Conservation (phyloP, 2,113 vertebrate genomes). For the Aplodontia rufa region DNA sequence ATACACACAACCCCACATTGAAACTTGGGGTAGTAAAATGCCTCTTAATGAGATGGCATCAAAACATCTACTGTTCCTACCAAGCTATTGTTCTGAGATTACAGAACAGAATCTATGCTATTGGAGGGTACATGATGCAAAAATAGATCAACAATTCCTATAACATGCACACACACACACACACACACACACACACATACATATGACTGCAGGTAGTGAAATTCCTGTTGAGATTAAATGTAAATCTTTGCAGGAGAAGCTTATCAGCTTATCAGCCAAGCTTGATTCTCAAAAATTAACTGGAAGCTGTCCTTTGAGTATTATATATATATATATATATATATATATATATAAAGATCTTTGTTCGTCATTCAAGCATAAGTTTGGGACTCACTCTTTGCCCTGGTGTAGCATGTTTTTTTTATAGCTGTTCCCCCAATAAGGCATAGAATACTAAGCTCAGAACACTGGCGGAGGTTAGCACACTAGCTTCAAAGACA, state of each 20-base stretch:
- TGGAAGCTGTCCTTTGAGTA: neutral
- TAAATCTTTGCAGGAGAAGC: neutral
- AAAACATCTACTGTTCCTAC: neutral
- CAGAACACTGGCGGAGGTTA: neutral
- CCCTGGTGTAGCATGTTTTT: neutral
- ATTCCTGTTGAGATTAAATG: conserved; percentile 20
- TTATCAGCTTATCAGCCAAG: neutral
- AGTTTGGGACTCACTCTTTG: neutral
- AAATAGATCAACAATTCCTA: neutral
- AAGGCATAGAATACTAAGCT: neutral
- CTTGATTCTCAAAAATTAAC: neutral
- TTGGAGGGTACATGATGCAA: neutral
- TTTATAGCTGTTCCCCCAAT: neutral
- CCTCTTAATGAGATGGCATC: conserved; percentile 8
- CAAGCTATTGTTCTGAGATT: neutral
- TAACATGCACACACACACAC: neutral
- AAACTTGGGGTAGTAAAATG: conserved; percentile 55
- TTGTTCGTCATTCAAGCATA: neutral
- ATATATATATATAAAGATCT: no score
- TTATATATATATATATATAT: neutral
- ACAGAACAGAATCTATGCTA: neutral
- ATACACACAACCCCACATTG: neutral
- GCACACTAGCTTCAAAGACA: neutral
- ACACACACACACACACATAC: neutral
- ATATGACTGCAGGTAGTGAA: neutral